These are phyloP conservation scores for Sminthurinus aureus DNA, from an alignment of 2,888 invertebrate genomes.

Conservation along the genomic window DNA sequence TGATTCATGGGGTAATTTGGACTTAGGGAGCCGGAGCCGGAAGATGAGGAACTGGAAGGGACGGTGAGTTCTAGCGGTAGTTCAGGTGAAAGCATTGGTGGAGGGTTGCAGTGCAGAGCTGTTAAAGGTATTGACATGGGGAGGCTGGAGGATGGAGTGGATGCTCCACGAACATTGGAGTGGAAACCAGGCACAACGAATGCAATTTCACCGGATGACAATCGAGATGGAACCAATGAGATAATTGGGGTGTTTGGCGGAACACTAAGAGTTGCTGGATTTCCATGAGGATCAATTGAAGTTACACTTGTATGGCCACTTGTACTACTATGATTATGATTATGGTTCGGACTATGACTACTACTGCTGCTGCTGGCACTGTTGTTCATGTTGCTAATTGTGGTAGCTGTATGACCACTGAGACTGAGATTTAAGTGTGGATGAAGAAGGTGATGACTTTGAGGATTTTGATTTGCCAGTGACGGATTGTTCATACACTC, in stretches of 20 bases:
- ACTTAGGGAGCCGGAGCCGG: slow-evolving; percentile 41
- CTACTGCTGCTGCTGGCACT: not conserved
- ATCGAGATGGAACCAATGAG: slow-evolving; percentile 48
- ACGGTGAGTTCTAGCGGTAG: slow-evolving; percentile 48
- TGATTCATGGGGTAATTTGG: slow-evolving; percentile 29
- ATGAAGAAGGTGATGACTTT: not conserved
- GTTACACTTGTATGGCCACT: not conserved
- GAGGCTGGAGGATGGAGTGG: slow-evolving; percentile 7
- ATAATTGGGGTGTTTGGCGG: slow-evolving; percentile 43
- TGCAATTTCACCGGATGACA: slow-evolving; percentile 49
- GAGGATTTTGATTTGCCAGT: not conserved
- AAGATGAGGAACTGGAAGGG: slow-evolving; percentile 33
- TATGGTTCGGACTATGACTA: not conserved
- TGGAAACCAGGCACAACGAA: slow-evolving; percentile 48
- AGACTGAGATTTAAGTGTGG: not conserved
- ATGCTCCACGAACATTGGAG: slow-evolving; percentile 18
- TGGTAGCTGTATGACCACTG: too few species aligned
- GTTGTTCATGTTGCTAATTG: too few species aligned
- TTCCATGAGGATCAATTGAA: not conserved
- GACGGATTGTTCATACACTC: slow-evolving; percentile 43
- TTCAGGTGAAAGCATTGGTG: slow-evolving; percentile 48
- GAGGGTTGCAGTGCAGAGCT: slow-evolving; percentile 29
- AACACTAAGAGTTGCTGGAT: slow-evolving; percentile 27
- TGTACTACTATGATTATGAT: not conserved
- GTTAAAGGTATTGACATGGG: not conserved